Evolutionary conservation across 2,797 vertebrate species (phyloP), one percentile per base, ranked within the genome.

Genomic region (Scolopax bukidnonensis): DNA sequence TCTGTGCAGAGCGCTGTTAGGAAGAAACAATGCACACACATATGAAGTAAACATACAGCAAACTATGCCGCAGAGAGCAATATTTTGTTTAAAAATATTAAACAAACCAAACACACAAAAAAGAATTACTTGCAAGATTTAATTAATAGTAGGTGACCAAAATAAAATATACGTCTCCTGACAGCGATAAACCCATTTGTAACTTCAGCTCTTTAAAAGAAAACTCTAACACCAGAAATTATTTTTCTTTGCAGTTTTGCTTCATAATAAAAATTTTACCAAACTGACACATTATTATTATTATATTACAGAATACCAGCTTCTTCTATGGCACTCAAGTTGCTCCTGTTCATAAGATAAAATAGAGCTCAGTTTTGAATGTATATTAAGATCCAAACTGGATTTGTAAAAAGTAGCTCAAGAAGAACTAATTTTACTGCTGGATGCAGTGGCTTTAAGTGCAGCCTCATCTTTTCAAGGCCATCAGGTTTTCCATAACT

Each of bases 1-100:
- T 99, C 99, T 1, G 99, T 99, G 97, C 99, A 99, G 92, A 99
- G 98, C 48, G 99, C 99, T 99, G 96, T 59, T 36, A 40, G 64
- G 54, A 76, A 88, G 54, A 81, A 94, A 85, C 51, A 41, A 89
- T 1, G 80, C 48, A 51, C 21, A 60, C 96, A 76, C 50, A n/a
- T 9, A 21, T 10, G 56, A 82, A 79, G 59, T 69, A 88, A 94
- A 87, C 81, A 73, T 19, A n/a, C 19, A 53, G 38, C 38, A 45
- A 85, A 80, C 43, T 68, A 28, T 33, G 61, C 93, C 78, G 89
- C 12, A 48, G 86, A 94, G 95, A 77, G 40, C 65, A 89, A 40
- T 56, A 57, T 67, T 93, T 92, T 71, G n/a, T 45, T 92, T n/a
- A 80, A 92, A 95, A 95, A 71, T 61, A 93, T 68, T 74, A 85